Evolutionary conservation across 2,113 vertebrate genomes (phyloP).

Genomic region (Dolichotis patagonum): DNA sequence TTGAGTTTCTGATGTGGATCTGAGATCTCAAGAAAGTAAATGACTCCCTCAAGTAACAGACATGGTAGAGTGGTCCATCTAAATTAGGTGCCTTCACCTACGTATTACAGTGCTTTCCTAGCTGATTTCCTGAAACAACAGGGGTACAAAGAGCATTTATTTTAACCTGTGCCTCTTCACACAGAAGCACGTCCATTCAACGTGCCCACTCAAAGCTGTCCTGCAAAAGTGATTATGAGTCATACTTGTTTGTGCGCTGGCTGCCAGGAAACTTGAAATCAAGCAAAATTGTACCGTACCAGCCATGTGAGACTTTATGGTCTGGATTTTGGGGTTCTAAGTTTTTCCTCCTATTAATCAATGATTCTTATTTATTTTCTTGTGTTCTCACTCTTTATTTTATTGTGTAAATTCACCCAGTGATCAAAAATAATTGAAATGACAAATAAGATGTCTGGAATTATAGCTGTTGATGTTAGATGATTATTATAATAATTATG

Average conservation of each 20-base stretch:
- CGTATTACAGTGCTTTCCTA: not conserved
- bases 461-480: not conserved
- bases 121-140: not conserved
- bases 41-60: not conserved
- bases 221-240: slow-evolving; percentile 33
- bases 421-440: not conserved
- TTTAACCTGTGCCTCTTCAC: not conserved
- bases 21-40: not conserved
- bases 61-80: not conserved
- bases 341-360: not conserved
- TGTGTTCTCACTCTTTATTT: not conserved
- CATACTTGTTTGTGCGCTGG: slow-evolving; percentile 16
- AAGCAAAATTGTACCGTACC: not conserved
- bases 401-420: not conserved
- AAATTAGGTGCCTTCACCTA: not conserved
- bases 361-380: not conserved
- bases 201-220: slow-evolving; percentile 2
- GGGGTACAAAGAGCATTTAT: not conserved
- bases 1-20: not conserved
- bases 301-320: not conserved
- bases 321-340: slow-evolving; percentile 1
- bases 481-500: not conserved
- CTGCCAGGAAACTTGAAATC: slow-evolving; percentile 60
- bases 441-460: not conserved
- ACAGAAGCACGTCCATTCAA: not conserved